Evolutionary conservation across 2,888 invertebrate genomes (phyloP).

Genomic region (Gastrophysa polygoni): DNA sequence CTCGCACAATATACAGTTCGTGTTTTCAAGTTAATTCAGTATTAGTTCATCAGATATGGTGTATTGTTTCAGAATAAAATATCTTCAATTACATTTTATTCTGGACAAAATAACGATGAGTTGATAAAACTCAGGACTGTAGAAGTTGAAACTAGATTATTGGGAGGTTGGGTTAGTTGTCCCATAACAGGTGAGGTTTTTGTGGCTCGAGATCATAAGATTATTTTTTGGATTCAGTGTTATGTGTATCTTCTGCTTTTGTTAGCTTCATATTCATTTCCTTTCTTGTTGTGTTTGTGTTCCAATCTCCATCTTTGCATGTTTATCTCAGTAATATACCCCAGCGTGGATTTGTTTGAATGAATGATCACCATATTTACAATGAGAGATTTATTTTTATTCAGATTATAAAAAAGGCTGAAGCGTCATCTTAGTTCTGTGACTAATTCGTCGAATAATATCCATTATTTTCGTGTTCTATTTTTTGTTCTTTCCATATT

Average conservation of each 20-base stretch:
- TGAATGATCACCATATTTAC: no score
- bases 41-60: not conserved
- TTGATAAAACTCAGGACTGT: conserved; percentile 77
- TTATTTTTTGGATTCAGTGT: conserved; percentile 6
- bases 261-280: not conserved
- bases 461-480: no score
- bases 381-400: no score
- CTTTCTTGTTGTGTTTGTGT: not conserved
- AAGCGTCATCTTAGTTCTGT: no score
- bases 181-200: conserved; percentile 72
- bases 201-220: no score
- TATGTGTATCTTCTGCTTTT: conserved; percentile 2
- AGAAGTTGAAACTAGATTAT: conserved; percentile 80
- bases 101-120: conserved; percentile 83
- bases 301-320: not conserved
- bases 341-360: no score
- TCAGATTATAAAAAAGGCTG: no score
- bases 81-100: conserved; percentile 81
- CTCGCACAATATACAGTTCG: no score
- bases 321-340: no score
- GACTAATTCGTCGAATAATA: no score
- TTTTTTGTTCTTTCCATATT: no score
- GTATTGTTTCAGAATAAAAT: conserved; percentile 80
- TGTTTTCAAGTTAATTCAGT: not conserved
- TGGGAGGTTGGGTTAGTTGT: conserved; percentile 92